Evolutionary conservation across 2,113 vertebrate species (phyloP), one percentile per base, ranked within the genome.

Genomic region (Cyprinodon variegatus): DNA sequence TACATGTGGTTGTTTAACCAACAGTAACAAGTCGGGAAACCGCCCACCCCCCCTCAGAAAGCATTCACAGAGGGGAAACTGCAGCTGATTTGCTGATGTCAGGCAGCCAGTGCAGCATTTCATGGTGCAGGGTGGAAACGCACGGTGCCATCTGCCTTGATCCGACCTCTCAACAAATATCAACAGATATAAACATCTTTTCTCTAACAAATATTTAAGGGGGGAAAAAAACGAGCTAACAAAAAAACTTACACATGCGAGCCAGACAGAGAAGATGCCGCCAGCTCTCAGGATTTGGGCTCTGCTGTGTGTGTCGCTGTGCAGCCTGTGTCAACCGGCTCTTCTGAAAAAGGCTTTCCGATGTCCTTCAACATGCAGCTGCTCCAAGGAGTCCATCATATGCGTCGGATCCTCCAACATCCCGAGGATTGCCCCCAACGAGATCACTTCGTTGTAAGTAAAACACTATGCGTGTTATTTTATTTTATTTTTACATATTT

Each of bases 381-480:
- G 97, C 88, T 96, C 96, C 88, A 95, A 96, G 89, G 97, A 98
- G 83, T 96, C 97, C 64, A 95, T 98, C 90, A 96, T 99, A 40
- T 99, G 97, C 92, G 96, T 98, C 81, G 97, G 97, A n/a, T 95
- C 96, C 53, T 94, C 96, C 53, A 89, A 92, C 46, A 93, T 97
- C 57, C 96, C 96, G 3, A 95, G 94, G 89, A 94, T 84, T 74
- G 84, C 92, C 80, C 96, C 96, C 64, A 93, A 92, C 88, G 97
- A 98, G 85, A 94, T 98, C 93, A 95, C 85, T 90, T 98, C 97
- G 79, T 65, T 99, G 97, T 98, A 93, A 96, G 96, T 94, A 82
- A 36, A 67, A 3, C 2, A 37, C 50, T 1, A 3, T 48, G 9
- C 15, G 7, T 43, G 7, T 13, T 3, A 11, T 40, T 65, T 61